These are phyloP conservation scores for Arothron firmamentum DNA, from an alignment of 2,113 vertebrate species.

Conservation along the genomic window DNA sequence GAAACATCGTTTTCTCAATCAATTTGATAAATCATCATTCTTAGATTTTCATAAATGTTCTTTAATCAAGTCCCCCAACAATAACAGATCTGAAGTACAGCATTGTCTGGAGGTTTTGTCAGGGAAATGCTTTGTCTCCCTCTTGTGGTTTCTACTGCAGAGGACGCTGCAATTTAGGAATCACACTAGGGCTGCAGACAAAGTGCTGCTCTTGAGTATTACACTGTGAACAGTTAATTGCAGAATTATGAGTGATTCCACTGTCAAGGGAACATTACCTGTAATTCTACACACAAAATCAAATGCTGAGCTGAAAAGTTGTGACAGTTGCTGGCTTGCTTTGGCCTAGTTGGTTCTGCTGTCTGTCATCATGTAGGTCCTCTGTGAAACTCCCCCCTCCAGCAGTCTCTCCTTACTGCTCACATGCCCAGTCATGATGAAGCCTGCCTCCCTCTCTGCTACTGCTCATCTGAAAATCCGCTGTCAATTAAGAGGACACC, in stretches of 20 bases:
- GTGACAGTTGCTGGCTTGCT: slow-evolving; percentile 6
- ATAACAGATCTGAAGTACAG: neutral
- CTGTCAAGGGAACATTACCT: neutral
- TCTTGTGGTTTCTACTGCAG: slow-evolving; percentile 50
- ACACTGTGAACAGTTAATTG: no score
- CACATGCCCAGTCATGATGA: slow-evolving; percentile 58
- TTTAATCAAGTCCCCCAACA: neutral
- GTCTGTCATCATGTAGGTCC: slow-evolving; percentile 36
- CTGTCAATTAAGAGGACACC: slow-evolving; percentile 40
- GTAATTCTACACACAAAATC: no score
- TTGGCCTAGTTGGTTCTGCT: slow-evolving; percentile 21
- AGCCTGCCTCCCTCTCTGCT: slow-evolving; percentile 1
- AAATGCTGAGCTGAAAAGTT: slow-evolving; percentile 12
- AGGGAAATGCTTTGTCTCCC: slow-evolving; percentile 64
- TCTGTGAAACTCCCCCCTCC: slow-evolving; percentile 25
- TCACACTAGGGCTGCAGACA: neutral
- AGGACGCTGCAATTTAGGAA: neutral
- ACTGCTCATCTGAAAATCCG: slow-evolving; percentile 10
- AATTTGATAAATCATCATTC: no score
- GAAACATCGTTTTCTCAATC: neutral
- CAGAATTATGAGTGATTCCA: neutral
- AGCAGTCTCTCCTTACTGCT: slow-evolving; percentile 42
- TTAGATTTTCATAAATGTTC: no score
- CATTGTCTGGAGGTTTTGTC: neutral
- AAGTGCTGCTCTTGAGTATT: no score